A percentile compares a stretch with the other conserved stretches of the same genome.
These are phyloP conservation scores for Gymnarchus niloticus DNA, from an alignment of 2,113 vertebrate species.

Conservation along the genomic window DNA sequence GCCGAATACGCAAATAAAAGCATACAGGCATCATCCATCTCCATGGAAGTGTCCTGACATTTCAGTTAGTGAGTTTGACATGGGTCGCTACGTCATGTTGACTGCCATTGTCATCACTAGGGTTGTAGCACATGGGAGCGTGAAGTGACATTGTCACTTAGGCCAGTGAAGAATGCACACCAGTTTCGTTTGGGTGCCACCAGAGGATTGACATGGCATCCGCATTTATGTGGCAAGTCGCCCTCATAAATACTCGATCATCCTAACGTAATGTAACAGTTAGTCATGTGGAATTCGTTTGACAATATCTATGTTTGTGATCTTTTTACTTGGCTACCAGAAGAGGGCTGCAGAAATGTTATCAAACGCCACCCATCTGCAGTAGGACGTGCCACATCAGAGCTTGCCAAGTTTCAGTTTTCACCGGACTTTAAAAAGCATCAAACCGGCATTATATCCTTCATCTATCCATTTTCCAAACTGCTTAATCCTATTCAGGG, in stretches of 20 bases:
- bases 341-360: background rate
- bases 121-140: background rate
- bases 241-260: background rate
- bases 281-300: background rate
- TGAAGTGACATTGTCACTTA: slow-evolving; percentile 9
- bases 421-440: no score
- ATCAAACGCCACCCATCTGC: background rate
- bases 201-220: background rate
- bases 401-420: background rate
- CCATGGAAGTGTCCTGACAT: background rate
- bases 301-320: background rate
- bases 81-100: slow-evolving; percentile 6
- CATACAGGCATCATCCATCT: background rate
- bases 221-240: background rate
- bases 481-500: no score
- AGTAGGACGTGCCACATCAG: background rate
- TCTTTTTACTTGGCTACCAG: background rate
- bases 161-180: background rate
- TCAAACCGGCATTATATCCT: no score
- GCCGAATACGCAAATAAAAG: background rate
- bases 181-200: background rate
- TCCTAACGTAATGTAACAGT: background rate
- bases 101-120: background rate
- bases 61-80: slow-evolving; percentile 10
- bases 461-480: no score